Evolutionary conservation across 2,113 vertebrate genomes (phyloP).

Genomic region (Zapornia atra): DNA sequence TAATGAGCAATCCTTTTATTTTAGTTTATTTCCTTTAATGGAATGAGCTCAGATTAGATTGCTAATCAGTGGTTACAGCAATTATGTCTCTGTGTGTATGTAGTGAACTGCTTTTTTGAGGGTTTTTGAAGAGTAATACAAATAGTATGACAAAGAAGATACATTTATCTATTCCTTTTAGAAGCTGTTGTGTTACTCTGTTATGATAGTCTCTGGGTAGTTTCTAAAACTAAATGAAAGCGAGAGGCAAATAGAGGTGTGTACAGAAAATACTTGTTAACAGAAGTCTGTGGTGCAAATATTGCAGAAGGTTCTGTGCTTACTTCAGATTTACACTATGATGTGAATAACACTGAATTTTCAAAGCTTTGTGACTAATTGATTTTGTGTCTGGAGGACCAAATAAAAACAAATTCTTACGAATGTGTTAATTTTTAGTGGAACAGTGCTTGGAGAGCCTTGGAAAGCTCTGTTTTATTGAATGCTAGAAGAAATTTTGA

Average conservation of each 20-base stretch:
- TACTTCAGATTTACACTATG: neutral
- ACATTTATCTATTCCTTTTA: neutral
- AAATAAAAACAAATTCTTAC: neutral
- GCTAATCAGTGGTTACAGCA: neutral
- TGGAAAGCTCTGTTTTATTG: neutral
- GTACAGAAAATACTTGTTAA: neutral
- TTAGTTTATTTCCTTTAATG: neutral
- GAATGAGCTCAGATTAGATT: neutral
- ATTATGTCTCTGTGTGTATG: neutral
- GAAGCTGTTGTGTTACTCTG: neutral
- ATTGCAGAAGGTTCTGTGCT: neutral
- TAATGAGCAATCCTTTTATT: neutral
- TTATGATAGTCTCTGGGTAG: neutral
- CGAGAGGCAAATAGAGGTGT: neutral
- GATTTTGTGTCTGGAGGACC: neutral
- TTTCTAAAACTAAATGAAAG: neutral
- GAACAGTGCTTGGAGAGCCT: neutral
- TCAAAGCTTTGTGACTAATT: neutral
- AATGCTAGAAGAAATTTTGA: neutral
- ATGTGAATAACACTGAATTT: neutral
- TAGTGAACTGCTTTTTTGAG: neutral
- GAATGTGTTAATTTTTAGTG: neutral
- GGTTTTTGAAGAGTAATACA: neutral
- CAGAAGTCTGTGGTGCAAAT: neutral
- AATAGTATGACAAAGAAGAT: neutral